Evolutionary conservation across 2,113 vertebrate species (phyloP).

Genomic region (Speoplatyrhinus poulsoni): DNA sequence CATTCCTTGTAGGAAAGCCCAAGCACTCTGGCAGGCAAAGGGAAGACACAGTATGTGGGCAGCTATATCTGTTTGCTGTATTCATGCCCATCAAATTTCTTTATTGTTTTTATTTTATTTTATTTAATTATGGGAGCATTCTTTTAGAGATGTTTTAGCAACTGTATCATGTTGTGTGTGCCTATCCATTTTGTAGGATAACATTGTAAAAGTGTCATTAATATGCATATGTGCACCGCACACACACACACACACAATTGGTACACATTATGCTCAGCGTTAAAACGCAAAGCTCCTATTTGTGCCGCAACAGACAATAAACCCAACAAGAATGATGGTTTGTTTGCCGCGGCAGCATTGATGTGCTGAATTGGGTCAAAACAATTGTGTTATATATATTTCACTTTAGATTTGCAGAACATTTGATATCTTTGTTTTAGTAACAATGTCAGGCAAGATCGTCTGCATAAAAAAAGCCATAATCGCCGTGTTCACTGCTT

Average conservation of each 20-base stretch:
- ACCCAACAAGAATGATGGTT: conserved; percentile 57
- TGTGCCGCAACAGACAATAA: too few species aligned
- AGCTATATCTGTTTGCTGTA: conserved; percentile 42
- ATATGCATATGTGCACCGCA: too few species aligned
- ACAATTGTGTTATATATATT: conserved; percentile 40
- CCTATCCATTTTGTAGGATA: conserved; percentile 12
- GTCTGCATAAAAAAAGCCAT: background rate
- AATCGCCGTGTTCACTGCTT: background rate
- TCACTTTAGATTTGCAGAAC: conserved; percentile 24
- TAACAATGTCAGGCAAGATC: background rate
- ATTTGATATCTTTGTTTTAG: conserved; percentile 25
- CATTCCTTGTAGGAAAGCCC: conserved; percentile 39
- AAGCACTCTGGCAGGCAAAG: conserved; percentile 45
- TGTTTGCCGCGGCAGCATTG: conserved; percentile 52
- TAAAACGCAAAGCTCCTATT: too few species aligned
- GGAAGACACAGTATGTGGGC: conserved; percentile 12
- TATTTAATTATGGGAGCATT: conserved; percentile 23
- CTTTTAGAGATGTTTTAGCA: conserved; percentile 21
- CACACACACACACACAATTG: too few species aligned
- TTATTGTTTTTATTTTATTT: background rate
- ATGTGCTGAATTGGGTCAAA: conserved; percentile 59
- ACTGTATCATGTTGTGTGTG: conserved; percentile 28
- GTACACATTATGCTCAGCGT: too few species aligned
- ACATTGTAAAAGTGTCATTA: conserved; percentile 1
- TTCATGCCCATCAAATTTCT: conserved; percentile 21